Conservation (phyloP, 2,797 vertebrate genomes). For the Cichlasoma orientale region DNA sequence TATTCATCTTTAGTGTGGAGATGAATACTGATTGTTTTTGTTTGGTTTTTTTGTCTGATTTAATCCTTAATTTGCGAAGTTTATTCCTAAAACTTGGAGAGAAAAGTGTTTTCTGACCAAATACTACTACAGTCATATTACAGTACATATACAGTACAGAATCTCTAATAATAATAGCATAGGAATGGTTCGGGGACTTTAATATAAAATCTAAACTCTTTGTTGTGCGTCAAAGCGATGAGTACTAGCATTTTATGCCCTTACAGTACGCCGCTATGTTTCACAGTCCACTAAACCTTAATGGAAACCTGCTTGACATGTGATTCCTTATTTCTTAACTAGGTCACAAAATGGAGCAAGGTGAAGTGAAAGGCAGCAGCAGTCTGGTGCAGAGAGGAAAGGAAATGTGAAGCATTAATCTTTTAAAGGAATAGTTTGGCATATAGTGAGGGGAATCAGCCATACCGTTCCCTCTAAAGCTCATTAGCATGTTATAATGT, state of each 20-base stretch:
- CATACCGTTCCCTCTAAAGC: not conserved
- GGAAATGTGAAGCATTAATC: not conserved
- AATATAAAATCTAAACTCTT: not conserved
- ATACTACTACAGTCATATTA: too few relatives aligned
- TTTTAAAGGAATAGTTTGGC: too few relatives aligned
- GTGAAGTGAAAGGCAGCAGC: conserved; percentile 5
- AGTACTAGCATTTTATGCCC: conserved; percentile 5
- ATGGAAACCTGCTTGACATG: conserved; percentile 10
- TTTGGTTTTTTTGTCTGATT: not conserved
- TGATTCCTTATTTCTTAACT: not conserved
- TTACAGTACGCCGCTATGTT: conserved; percentile 20
- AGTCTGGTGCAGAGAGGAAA: not conserved
- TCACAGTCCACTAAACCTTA: conserved; percentile 50
- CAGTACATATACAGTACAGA: not conserved
- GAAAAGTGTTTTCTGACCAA: not conserved
- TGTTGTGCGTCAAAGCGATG: conserved; percentile 9
- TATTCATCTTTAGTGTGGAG: not conserved
- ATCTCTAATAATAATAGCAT: not conserved
- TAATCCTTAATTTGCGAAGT: not conserved
- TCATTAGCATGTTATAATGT: not conserved
- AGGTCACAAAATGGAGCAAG: not conserved
- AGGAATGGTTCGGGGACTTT: not conserved
- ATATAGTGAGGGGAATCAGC: not conserved
- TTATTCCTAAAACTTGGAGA: not conserved
- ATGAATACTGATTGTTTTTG: not conserved